A percentile compares a stretch with the other conserved stretches of the same genome.
These are phyloP conservation scores for Rhogogaster chlorosoma DNA, from an alignment of 2,888 invertebrate genomes.

Conservation along the genomic window DNA sequence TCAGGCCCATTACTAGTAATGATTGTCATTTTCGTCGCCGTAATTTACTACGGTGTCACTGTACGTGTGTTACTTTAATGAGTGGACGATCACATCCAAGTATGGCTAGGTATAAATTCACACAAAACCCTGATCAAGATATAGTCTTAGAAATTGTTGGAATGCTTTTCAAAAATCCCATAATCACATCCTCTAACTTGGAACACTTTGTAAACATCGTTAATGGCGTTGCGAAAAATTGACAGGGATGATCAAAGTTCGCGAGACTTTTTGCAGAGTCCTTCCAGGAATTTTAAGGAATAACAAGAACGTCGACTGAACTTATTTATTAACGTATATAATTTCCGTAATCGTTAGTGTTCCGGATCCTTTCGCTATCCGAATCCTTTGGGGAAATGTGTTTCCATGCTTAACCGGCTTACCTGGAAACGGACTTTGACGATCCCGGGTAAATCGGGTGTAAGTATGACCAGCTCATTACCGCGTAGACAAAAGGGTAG, in stretches of 20 bases:
- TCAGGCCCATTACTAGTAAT: conserved; percentile 63
- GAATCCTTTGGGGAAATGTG: not conserved
- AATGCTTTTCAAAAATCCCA: no score
- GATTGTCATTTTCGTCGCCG: conserved; percentile 64
- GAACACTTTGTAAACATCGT: no score
- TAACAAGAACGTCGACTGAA: no score
- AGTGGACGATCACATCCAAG: not conserved
- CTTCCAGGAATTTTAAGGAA: no score
- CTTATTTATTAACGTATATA: not conserved
- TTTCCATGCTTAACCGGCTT: not conserved
- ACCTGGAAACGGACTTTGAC: not conserved
- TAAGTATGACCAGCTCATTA: conserved; percentile 15
- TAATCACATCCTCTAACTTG: no score
- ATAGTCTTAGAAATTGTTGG: no score
- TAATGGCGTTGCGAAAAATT: no score
- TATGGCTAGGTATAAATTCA: not conserved
- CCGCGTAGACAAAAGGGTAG: conserved; percentile 6
- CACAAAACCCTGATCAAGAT: not conserved
- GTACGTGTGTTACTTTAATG: not conserved
- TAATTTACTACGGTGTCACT: conserved; percentile 54
- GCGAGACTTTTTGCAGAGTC: no score
- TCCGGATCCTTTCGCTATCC: not conserved
- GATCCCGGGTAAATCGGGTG: not conserved
- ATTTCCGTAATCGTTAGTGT: not conserved
- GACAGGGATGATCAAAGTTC: no score